These are phyloP conservation scores for Hypolimnas misippus DNA, from an alignment of 2,888 invertebrate species.

Conservation along the genomic window DNA sequence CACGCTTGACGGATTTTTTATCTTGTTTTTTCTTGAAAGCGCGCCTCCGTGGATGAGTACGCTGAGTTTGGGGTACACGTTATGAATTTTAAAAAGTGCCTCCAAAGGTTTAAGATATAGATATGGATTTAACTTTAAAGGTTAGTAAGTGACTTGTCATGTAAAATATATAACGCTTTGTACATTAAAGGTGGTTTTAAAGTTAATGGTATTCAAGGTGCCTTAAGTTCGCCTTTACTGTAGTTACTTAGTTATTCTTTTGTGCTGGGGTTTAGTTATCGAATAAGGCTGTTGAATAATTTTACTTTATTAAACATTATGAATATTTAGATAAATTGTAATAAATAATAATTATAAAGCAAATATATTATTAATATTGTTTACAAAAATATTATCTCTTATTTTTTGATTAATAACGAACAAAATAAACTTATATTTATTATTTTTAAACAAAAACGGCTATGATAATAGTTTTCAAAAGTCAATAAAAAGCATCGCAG, in stretches of 20 bases:
- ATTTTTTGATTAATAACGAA: no score
- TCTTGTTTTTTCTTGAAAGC: constrained; percentile 61
- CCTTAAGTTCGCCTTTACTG: constrained; percentile 5
- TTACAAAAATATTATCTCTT: no score
- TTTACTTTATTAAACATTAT: constrained; percentile 11
- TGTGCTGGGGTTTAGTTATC: constrained; percentile 28
- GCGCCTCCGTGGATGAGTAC: constrained; percentile 66
- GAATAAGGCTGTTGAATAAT: constrained; percentile 53
- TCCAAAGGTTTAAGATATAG: constrained; percentile 24
- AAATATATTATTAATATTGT: no score
- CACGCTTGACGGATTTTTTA: constrained; percentile 45
- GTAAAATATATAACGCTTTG: constrained; percentile 50
- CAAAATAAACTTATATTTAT: no score
- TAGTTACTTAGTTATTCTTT: constrained; percentile 22
- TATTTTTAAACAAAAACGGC: no score
- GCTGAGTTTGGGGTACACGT: constrained; percentile 63
- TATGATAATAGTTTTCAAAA: no score
- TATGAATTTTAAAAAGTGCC: constrained; percentile 77
- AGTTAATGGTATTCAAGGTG: constrained; percentile 29
- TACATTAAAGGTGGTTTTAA: constrained; percentile 23
- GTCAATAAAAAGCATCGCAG: no score
- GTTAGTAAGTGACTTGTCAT: constrained; percentile 62
- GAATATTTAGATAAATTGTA: background rate
- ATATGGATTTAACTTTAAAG: constrained; percentile 67
- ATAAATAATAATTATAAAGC: no score